Percentiles rank a stretch among this genome's conserved stretches.
phyloP scores from a whole-genome alignment of 2,888 invertebrate genomes.

The Spodoptera picta region DNA sequence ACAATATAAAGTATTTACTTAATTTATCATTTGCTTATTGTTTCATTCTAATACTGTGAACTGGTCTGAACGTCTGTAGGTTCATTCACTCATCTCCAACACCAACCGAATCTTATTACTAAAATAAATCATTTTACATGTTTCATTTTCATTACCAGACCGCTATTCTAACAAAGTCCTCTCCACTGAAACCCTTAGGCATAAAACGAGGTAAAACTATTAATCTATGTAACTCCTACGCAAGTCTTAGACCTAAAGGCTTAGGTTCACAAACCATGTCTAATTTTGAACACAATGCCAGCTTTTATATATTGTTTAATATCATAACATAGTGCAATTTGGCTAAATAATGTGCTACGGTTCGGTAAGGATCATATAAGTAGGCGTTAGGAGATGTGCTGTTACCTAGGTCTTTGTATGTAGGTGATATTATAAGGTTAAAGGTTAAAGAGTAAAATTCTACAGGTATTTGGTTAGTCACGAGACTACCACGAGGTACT shows the following conservation, averaged over 20 bases:
- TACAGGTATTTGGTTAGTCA: too few species aligned
- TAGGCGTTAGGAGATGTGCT: slow-evolving; percentile 23
- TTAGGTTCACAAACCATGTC: slow-evolving; percentile 73
- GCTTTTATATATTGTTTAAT: slow-evolving; percentile 85
- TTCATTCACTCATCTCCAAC: too few species aligned
- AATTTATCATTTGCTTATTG: too few species aligned
- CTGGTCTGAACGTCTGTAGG: too few species aligned
- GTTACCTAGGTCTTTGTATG: too few species aligned
- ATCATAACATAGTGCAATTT: slow-evolving; percentile 78
- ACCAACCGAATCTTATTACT: too few species aligned
- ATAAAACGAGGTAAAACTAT: slow-evolving; percentile 32
- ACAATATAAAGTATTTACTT: too few species aligned
- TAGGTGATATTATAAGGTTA: too few species aligned
- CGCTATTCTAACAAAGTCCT: slow-evolving; percentile 5
- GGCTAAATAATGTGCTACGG: slow-evolving; percentile 75
- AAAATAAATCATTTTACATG: not conserved
- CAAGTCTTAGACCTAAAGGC: slow-evolving; percentile 66
- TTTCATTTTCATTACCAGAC: slow-evolving; percentile 5
- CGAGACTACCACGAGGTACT: too few species aligned
- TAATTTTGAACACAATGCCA: slow-evolving; percentile 82
- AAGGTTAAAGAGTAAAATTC: too few species aligned
- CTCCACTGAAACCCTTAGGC: slow-evolving; percentile 37
- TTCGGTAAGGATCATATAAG: slow-evolving; percentile 50
- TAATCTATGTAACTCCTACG: slow-evolving; percentile 77
- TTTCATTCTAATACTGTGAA: too few species aligned